Evolutionary conservation across 2,888 invertebrate genomes (phyloP).

Genomic region (Drosophila ezoana): DNA sequence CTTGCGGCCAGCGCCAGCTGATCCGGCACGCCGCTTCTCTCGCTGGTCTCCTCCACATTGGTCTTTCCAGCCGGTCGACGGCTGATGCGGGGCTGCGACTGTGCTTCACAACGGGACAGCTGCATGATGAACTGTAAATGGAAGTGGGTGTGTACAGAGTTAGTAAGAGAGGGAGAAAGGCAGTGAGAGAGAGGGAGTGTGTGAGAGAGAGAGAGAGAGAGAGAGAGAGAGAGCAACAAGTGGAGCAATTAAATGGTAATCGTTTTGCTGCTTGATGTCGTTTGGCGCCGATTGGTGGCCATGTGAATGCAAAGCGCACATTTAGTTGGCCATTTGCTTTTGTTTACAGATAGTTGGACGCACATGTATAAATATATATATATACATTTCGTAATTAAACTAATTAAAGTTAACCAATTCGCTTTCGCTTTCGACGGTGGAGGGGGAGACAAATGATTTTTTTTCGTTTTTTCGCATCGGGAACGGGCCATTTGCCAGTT

Average conservation of each 20-base stretch:
- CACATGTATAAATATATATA: not conserved
- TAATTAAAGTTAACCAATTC: constrained; percentile 72
- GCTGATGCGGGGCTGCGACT: constrained; percentile 58
- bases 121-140: constrained; percentile 39
- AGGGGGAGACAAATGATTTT: constrained; percentile 1
- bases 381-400: constrained; percentile 62
- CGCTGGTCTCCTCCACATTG: constrained; percentile 66
- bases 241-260: constrained; percentile 36
- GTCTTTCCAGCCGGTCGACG: constrained; percentile 69
- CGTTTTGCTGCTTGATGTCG: constrained; percentile 13
- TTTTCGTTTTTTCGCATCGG: not conserved
- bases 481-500: constrained; percentile 37
- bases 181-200: not conserved
- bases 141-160: not conserved
- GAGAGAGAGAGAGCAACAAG: not conserved
- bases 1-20: constrained; percentile 80
- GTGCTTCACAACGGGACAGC: constrained; percentile 21
- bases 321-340: constrained; percentile 34
- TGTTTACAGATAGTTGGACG: constrained; percentile 5
- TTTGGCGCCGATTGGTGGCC: constrained; percentile 11
- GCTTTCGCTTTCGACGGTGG: constrained; percentile 66
- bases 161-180: not conserved
- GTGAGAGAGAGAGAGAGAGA: not conserved
- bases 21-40: constrained; percentile 70
- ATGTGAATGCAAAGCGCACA: constrained; percentile 39